Evolutionary conservation across 2,113 vertebrate genomes (phyloP).

Genomic region (Leuciscus idus): DNA sequence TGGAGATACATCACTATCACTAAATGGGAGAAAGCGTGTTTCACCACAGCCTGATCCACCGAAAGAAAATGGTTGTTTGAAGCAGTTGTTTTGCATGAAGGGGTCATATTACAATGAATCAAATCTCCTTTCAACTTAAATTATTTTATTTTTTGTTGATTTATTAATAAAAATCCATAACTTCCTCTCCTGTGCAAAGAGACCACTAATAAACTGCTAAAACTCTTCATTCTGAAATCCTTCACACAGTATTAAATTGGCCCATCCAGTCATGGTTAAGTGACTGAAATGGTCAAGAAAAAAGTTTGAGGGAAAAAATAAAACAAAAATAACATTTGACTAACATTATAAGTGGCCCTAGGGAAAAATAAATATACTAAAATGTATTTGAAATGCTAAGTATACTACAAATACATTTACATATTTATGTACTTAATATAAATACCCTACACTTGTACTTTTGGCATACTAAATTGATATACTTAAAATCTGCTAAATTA

Average conservation of each 20-base stretch:
- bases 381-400: neutral
- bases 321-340: no score
- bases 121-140: neutral
- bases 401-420: no score
- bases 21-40: neutral
- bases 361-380: neutral
- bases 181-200: neutral
- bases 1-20: constrained; percentile 26
- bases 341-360: neutral
- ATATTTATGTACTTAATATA: no score
- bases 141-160: no score
- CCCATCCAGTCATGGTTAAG: neutral
- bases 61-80: neutral
- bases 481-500: no score
- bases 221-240: neutral
- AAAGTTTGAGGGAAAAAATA: neutral
- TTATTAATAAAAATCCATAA: neutral
- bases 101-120: neutral
- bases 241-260: neutral
- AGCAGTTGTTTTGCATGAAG: neutral
- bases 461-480: no score
- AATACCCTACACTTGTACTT: no score
- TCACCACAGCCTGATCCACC: neutral
- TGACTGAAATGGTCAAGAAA: neutral
- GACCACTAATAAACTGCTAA: neutral